Conservation (phyloP, 2,797 vertebrate species). For the Alfaro cultratus region DNA sequence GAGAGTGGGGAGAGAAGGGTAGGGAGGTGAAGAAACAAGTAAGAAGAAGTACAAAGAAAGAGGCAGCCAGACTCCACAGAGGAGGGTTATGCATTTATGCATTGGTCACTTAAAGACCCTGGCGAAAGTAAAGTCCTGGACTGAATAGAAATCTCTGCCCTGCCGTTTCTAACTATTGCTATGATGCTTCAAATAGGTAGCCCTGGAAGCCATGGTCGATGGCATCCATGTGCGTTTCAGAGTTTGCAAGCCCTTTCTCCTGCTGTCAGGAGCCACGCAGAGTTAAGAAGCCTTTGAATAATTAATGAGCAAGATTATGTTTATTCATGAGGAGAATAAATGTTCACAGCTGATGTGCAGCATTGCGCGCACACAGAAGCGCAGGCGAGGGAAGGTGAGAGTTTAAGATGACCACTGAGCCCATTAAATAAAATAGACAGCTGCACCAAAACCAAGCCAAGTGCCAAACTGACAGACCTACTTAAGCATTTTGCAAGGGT, state of each 20-base stretch:
- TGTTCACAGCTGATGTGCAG: slow-evolving; percentile 53
- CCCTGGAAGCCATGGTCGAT: slow-evolving; percentile 65
- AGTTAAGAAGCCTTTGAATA: slow-evolving; percentile 80
- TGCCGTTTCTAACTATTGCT: slow-evolving; percentile 65
- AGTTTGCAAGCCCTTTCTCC: slow-evolving; percentile 66
- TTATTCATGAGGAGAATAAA: slow-evolving; percentile 77
- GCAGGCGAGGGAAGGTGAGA: slow-evolving; percentile 45
- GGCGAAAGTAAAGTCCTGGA: slow-evolving; percentile 52
- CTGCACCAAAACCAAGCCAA: background rate
- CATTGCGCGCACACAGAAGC: slow-evolving; percentile 6
- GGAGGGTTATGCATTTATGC: slow-evolving; percentile 70
- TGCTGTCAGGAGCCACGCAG: slow-evolving; percentile 75
- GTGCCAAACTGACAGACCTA: too few relatives aligned
- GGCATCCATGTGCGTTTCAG: slow-evolving; percentile 21
- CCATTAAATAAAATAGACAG: slow-evolving; percentile 39
- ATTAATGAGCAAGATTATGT: slow-evolving; percentile 78
- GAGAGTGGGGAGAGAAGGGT: slow-evolving; percentile 2
- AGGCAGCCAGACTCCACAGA: slow-evolving; percentile 39
- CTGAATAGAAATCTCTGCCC: slow-evolving; percentile 70
- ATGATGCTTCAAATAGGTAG: slow-evolving; percentile 70
- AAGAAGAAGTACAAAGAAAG: slow-evolving; percentile 39
- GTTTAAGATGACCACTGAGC: slow-evolving; percentile 51
- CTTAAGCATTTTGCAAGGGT: too few relatives aligned
- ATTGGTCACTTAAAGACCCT: slow-evolving; percentile 64
- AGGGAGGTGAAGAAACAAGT: slow-evolving; percentile 34